Conservation (phyloP, 2,113 vertebrate genomes). For the Ivindomyrus marchei region DNA sequence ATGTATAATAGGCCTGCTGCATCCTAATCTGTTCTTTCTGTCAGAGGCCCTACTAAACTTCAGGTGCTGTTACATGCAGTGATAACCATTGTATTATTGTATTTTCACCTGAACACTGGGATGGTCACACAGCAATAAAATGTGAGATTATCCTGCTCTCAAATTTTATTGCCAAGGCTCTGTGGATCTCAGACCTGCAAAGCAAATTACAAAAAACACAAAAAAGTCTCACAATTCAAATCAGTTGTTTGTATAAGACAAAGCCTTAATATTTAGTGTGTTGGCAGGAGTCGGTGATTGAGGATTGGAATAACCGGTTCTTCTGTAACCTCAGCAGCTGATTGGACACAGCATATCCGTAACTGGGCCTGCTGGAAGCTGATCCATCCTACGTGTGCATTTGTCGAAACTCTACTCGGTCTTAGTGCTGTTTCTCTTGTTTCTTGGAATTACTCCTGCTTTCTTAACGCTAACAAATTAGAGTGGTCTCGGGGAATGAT, state of each 20-base stretch:
- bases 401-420: neutral
- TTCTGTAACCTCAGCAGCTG: neutral
- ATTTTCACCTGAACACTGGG: neutral
- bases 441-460: neutral
- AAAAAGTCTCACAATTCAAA: neutral
- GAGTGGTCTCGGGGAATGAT: neutral
- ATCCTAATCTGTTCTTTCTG: neutral
- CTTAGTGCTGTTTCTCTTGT: neutral
- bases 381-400: neutral
- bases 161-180: neutral
- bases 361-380: neutral
- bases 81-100: neutral
- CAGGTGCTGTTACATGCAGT: neutral
- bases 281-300: neutral
- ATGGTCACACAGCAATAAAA: neutral
- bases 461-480: neutral
- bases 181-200: neutral
- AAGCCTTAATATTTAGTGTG: neutral
- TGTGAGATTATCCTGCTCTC: neutral
- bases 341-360: neutral
- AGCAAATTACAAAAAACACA: neutral
- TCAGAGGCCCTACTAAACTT: neutral
- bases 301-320: neutral
- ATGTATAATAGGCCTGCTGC: neutral
- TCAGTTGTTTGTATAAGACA: neutral